Conservation (phyloP, 2,113 vertebrate genomes). For the Gallinago media region DNA sequence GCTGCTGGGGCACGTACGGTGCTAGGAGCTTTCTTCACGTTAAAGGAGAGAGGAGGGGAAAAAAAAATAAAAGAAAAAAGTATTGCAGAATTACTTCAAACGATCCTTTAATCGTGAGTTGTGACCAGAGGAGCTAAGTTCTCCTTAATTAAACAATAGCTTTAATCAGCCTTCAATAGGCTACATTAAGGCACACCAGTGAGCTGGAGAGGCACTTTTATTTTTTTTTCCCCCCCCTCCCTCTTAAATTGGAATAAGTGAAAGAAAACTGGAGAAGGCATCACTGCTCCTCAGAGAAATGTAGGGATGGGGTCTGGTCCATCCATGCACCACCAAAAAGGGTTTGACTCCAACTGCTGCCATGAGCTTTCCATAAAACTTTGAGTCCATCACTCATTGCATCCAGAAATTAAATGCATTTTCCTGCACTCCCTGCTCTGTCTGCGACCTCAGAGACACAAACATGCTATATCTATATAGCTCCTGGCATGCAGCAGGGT, state of each 20-base stretch:
- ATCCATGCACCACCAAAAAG: background rate
- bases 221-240: background rate
- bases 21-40: slow-evolving; percentile 35
- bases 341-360: background rate
- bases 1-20: slow-evolving; percentile 28
- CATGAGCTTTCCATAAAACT: background rate
- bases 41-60: background rate
- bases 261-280: slow-evolving; percentile 27
- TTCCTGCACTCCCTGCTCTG: background rate
- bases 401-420: background rate
- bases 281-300: background rate
- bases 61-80: background rate
- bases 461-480: accelerated
- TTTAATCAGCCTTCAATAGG: slow-evolving; percentile 70
- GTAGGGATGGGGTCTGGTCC: background rate
- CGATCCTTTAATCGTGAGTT: slow-evolving; percentile 65
- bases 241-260: background rate
- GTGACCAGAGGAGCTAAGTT: slow-evolving; percentile 61
- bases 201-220: slow-evolving; percentile 10
- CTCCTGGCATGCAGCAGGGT: accelerated
- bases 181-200: slow-evolving; percentile 2
- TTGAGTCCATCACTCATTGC: background rate
- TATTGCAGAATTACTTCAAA: slow-evolving; percentile 71
- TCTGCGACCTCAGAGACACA: background rate
- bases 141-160: slow-evolving; percentile 72